Conservation (phyloP, 2,888 invertebrate genomes). For the Sesia bembeciformis region DNA sequence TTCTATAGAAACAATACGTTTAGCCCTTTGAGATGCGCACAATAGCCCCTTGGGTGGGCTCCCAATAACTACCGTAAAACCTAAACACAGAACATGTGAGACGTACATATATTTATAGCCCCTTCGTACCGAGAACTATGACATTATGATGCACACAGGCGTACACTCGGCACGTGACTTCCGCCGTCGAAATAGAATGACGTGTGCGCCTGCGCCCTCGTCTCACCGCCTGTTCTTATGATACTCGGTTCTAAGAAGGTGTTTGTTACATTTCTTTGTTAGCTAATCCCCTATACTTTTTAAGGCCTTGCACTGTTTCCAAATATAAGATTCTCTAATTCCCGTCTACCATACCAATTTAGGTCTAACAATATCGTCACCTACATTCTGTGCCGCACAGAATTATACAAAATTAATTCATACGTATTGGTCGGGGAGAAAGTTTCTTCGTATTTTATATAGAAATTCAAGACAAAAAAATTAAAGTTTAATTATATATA, state of each 20-base stretch:
- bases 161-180: constrained; percentile 46
- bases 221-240: not conserved
- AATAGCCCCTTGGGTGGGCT: constrained; percentile 52
- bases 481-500: too few relatives aligned
- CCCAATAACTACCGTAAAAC: constrained; percentile 21
- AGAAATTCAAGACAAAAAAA: too few relatives aligned
- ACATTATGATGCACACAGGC: constrained; percentile 49
- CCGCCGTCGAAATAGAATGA: constrained; percentile 46
- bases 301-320: too few relatives aligned
- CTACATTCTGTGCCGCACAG: too few relatives aligned
- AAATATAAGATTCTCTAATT: too few relatives aligned
- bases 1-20: constrained; percentile 35
- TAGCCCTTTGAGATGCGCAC: constrained; percentile 29
- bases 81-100: constrained; percentile 5
- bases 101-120: constrained; percentile 49
- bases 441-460: too few relatives aligned
- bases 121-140: constrained; percentile 49
- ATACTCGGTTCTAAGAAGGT: not conserved
- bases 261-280: too few relatives aligned
- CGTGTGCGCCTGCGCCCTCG: constrained; percentile 18
- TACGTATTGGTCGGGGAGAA: too few relatives aligned
- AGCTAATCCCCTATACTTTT: not conserved
- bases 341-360: too few relatives aligned
- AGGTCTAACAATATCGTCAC: too few relatives aligned
- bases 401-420: too few relatives aligned